A percentile compares a stretch with the other conserved stretches of the same genome.
Conservation (phyloP, 2,797 vertebrate species). For the Propithecus deckenii region DNA sequence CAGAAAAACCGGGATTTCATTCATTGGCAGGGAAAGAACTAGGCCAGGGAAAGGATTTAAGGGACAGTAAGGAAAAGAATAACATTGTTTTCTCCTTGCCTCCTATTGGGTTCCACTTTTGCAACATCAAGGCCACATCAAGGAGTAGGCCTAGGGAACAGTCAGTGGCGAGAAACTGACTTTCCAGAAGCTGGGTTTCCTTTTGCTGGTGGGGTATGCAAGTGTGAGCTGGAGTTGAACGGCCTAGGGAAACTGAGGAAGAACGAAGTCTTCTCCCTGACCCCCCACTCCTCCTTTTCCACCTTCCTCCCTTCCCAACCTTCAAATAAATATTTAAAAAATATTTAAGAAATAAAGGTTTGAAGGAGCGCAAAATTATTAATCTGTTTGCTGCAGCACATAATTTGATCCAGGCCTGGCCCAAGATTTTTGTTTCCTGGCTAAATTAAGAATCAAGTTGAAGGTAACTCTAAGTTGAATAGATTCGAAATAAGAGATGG, state of each 20-base stretch:
- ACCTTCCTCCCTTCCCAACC: not conserved
- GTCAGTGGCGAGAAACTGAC: not conserved
- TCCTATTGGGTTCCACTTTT: not conserved
- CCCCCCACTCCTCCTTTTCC: not conserved
- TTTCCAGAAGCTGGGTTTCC: not conserved
- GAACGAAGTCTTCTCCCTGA: not conserved
- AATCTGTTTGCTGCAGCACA: not conserved
- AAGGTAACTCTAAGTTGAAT: not conserved
- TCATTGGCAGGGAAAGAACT: not conserved
- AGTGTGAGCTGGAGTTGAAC: not conserved
- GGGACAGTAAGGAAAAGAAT: not conserved
- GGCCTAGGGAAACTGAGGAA: not conserved
- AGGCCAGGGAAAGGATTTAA: not conserved
- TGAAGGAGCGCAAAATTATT: not conserved
- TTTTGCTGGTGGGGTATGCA: not conserved
- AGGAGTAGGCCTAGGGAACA: not conserved
- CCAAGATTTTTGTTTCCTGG: not conserved
- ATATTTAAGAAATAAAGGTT: not conserved
- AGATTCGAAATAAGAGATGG: not conserved
- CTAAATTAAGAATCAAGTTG: not conserved
- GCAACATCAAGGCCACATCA: not conserved
- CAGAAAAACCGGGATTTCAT: not conserved
- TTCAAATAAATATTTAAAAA: slow-evolving; percentile 33
- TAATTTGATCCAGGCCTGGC: not conserved
- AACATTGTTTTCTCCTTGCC: not conserved